Conservation (phyloP, 2,888 invertebrate species). For the Ochropacha duplaris region DNA sequence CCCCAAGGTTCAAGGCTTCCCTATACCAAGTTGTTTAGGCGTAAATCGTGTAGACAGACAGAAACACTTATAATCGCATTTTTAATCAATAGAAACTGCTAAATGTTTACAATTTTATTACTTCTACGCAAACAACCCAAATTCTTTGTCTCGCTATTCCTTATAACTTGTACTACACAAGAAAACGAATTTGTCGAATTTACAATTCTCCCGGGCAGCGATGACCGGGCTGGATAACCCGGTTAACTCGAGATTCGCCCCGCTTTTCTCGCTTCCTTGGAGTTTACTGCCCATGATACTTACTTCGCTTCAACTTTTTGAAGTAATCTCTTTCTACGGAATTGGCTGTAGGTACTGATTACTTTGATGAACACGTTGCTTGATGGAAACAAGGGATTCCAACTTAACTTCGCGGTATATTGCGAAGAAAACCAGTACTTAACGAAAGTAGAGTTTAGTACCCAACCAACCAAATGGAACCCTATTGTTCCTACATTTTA, state of each 20-base stretch:
- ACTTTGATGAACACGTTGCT: not conserved
- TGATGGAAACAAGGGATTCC: not conserved
- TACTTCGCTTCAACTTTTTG: conserved; percentile 7
- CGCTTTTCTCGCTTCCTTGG: conserved; percentile 12
- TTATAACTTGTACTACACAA: conserved; percentile 9
- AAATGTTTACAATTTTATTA: too few relatives aligned
- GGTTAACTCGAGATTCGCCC: conserved; percentile 19
- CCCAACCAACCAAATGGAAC: too few relatives aligned
- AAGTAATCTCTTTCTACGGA: conserved; percentile 5
- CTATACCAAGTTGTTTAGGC: too few relatives aligned
- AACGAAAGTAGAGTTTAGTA: too few relatives aligned
- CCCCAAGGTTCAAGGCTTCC: too few relatives aligned
- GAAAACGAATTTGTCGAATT: conserved; percentile 27
- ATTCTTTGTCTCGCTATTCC: not conserved
- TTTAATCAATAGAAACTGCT: too few relatives aligned
- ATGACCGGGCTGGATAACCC: conserved; percentile 30
- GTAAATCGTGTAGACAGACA: too few relatives aligned
- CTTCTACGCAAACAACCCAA: too few relatives aligned
- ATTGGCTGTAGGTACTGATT: not conserved
- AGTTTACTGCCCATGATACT: conserved; percentile 12
- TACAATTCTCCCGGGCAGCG: conserved; percentile 26
- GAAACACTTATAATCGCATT: too few relatives aligned
- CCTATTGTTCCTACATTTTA: too few relatives aligned
- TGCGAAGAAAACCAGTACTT: too few relatives aligned
- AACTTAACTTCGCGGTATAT: not conserved